Percentiles rank a stretch among this genome's conserved stretches.
Evolutionary conservation across 2,888 invertebrate species (phyloP).

Genomic region (Andrena chrysosceles): DNA sequence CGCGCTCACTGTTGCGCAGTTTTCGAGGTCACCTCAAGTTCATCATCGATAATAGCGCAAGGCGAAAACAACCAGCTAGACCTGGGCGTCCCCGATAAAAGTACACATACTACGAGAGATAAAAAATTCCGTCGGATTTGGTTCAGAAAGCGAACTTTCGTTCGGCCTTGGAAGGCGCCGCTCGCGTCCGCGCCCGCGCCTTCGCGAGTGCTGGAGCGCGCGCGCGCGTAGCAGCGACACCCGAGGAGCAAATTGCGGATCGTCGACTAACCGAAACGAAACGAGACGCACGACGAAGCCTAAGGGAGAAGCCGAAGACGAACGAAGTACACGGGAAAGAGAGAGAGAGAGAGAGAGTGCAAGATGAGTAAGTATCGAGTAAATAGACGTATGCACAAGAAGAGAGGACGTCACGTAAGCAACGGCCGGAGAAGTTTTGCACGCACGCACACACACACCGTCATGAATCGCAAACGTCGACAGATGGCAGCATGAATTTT

Average conservation of each 20-base stretch:
- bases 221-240: conserved; percentile 18
- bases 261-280: conserved; percentile 60
- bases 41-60: conserved; percentile 83
- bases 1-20: conserved; percentile 78
- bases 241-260: conserved; percentile 67
- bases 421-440: conserved; percentile 50
- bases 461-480: conserved; percentile 54
- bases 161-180: conserved; percentile 70
- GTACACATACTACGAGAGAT: conserved; percentile 72
- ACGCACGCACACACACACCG: conserved; percentile 4
- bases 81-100: conserved; percentile 80
- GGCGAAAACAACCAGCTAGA: conserved; percentile 83
- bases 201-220: conserved; percentile 24
- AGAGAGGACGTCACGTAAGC: conserved; percentile 57
- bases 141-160: conserved; percentile 70
- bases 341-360: conserved; percentile 9
- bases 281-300: conserved; percentile 1
- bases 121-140: conserved; percentile 75
- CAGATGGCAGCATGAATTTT: conserved; percentile 68
- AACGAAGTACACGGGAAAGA: conserved; percentile 11
- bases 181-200: conserved; percentile 40
- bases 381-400: conserved; percentile 60
- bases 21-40: conserved; percentile 83
- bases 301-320: background rate
- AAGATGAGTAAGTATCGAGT: conserved; percentile 62